Percentiles rank a stretch among this genome's conserved stretches.
Conservation (phyloP, 2,888 invertebrate species). For the Campoplex nolae region DNA sequence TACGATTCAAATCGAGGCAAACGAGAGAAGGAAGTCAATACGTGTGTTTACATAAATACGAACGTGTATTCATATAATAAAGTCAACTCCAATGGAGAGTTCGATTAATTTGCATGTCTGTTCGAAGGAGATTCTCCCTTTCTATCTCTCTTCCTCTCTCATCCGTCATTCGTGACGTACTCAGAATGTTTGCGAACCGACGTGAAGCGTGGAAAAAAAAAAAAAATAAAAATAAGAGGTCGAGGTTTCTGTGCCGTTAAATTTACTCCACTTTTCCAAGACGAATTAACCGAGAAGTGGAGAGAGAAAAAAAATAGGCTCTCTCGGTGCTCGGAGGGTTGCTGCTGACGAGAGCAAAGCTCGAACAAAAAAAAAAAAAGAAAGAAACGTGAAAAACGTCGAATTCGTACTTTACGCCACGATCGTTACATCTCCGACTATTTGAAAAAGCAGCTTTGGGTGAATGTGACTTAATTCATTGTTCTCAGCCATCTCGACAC, state of each 20-base stretch:
- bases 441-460: conserved; percentile 13
- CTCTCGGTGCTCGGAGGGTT: conserved; percentile 5
- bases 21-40: conserved; percentile 27
- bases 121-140: conserved; percentile 30
- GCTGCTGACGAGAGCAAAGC: conserved; percentile 23
- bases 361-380: conserved; percentile 5
- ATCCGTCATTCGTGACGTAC: conserved; percentile 11
- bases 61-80: conserved; percentile 8
- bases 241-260: conserved; percentile 6
- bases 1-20: conserved; percentile 52
- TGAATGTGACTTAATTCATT: conserved; percentile 45
- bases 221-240: conserved; percentile 19
- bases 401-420: conserved; percentile 36
- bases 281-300: conserved; percentile 24
- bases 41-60: conserved; percentile 9
- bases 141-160: not conserved
- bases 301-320: not conserved
- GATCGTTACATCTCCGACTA: conserved; percentile 58
- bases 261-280: conserved; percentile 38
- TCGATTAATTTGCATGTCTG: conserved; percentile 64
- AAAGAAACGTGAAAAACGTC: conserved; percentile 36
- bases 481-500: conserved; percentile 25
- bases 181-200: not conserved
- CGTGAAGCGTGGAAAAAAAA: conserved; percentile 16
- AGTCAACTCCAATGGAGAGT: conserved; percentile 54